phyloP scores from a whole-genome alignment of 2,888 invertebrate species.

The Alsophila aescularia region DNA sequence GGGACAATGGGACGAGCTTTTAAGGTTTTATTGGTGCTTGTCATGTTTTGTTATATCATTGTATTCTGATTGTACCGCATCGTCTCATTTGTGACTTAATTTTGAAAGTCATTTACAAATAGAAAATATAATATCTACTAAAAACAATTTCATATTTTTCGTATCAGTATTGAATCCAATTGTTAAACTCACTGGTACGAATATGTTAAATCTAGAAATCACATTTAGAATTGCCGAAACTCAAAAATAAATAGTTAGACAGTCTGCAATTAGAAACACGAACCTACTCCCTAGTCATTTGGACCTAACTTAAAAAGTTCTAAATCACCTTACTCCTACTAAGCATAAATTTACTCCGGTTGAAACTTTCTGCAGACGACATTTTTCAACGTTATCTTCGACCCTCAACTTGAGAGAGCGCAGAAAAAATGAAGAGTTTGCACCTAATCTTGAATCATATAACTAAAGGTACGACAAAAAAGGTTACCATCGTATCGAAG shows the following conservation, averaged over 20 bases:
- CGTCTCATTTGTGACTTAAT: background rate
- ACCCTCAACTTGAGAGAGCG: constrained; percentile 36
- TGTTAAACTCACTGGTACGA: too few relatives aligned
- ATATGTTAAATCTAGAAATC: too few relatives aligned
- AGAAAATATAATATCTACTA: too few relatives aligned
- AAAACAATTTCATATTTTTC: too few relatives aligned
- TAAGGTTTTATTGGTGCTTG: constrained; percentile 13
- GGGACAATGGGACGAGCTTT: constrained; percentile 1
- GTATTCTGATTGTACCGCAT: constrained; percentile 28
- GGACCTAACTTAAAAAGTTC: constrained; percentile 34
- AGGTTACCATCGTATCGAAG: constrained; percentile 43
- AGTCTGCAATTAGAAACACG: background rate
- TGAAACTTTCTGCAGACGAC: constrained; percentile 41
- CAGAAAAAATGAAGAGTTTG: constrained; percentile 61
- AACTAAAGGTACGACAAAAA: constrained; percentile 64
- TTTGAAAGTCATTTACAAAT: too few relatives aligned
- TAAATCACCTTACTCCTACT: constrained; percentile 40
- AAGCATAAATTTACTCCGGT: constrained; percentile 40
- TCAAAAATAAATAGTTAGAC: background rate
- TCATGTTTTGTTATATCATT: constrained; percentile 15
- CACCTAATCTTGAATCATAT: constrained; percentile 74
- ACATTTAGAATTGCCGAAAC: too few relatives aligned
- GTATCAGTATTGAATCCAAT: too few relatives aligned
- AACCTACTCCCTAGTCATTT: background rate
- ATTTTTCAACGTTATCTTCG: constrained; percentile 49